Evolutionary conservation across 2,888 invertebrate genomes (phyloP).

Genomic region (Pegoplata infirma): DNA sequence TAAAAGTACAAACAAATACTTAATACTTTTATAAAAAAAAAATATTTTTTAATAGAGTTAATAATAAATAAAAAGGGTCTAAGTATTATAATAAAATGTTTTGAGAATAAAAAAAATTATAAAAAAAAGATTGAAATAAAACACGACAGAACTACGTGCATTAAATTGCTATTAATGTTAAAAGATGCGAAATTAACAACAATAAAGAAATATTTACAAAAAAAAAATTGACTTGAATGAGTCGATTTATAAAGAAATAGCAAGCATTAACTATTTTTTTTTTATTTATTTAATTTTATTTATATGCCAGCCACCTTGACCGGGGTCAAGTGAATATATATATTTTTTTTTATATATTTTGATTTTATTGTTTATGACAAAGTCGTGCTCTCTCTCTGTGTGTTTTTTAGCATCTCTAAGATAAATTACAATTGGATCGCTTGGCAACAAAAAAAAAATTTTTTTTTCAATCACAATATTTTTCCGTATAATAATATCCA

Average conservation of each 20-base stretch:
- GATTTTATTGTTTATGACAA: slow-evolving; percentile 1
- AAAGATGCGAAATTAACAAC: slow-evolving; percentile 1
- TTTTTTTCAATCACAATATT: too few relatives aligned
- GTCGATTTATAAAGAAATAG: not conserved
- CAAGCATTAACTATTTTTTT: not conserved
- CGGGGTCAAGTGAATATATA: slow-evolving; percentile 50
- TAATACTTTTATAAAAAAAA: not conserved
- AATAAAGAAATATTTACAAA: not conserved
- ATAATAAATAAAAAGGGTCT: slow-evolving; percentile 25
- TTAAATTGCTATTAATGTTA: slow-evolving; percentile 30
- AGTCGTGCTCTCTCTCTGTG: not conserved
- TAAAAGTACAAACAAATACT: slow-evolving; percentile 48
- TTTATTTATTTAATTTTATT: slow-evolving; percentile 16
- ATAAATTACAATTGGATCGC: not conserved
- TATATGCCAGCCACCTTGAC: slow-evolving; percentile 50
- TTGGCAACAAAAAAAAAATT: too few relatives aligned
- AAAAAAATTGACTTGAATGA: not conserved
- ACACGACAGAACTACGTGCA: slow-evolving; percentile 1
- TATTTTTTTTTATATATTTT: slow-evolving; percentile 14
- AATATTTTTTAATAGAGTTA: slow-evolving; percentile 18
- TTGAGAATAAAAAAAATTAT: not conserved
- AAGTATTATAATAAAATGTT: slow-evolving; percentile 10
- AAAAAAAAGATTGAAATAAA: not conserved
- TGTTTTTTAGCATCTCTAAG: too few relatives aligned
- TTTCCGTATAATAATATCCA: too few relatives aligned